Evolutionary conservation across 2,888 invertebrate species (phyloP).

Genomic region (Plutella xylostella): DNA sequence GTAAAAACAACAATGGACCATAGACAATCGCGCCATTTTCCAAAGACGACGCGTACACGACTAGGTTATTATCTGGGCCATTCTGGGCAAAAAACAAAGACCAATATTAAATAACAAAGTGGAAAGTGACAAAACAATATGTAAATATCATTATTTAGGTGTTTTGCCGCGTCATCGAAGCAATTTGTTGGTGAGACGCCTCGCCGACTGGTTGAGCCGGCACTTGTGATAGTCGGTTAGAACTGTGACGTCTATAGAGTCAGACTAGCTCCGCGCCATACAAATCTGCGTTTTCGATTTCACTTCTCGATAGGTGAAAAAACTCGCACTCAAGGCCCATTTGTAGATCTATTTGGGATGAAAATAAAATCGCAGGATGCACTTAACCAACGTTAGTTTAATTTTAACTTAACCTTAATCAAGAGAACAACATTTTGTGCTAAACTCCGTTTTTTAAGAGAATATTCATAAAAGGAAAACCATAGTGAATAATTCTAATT

Average conservation of each 20-base stretch:
- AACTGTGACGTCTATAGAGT: background rate
- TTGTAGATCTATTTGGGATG: no score
- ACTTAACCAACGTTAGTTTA: no score
- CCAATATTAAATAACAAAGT: slow-evolving; percentile 40
- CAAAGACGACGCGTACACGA: slow-evolving; percentile 35
- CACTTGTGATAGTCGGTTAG: background rate
- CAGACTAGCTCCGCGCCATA: background rate
- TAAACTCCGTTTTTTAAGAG: no score
- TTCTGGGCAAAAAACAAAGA: slow-evolving; percentile 27
- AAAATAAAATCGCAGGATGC: no score
- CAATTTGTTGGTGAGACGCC: slow-evolving; percentile 53
- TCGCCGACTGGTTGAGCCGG: slow-evolving; percentile 32
- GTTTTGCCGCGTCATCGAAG: slow-evolving; percentile 49
- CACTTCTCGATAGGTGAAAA: no score
- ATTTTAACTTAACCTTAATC: no score
- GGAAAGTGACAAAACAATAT: slow-evolving; percentile 68
- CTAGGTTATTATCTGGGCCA: slow-evolving; percentile 36
- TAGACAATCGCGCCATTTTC: slow-evolving; percentile 50
- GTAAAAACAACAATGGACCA: slow-evolving; percentile 16
- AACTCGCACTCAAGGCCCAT: no score
- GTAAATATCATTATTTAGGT: slow-evolving; percentile 63
- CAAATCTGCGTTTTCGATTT: no score
- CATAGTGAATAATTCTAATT: no score
- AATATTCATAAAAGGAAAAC: no score
- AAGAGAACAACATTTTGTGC: no score